Conservation (phyloP, 2,113 vertebrate species). For the Felis chaus region DNA sequence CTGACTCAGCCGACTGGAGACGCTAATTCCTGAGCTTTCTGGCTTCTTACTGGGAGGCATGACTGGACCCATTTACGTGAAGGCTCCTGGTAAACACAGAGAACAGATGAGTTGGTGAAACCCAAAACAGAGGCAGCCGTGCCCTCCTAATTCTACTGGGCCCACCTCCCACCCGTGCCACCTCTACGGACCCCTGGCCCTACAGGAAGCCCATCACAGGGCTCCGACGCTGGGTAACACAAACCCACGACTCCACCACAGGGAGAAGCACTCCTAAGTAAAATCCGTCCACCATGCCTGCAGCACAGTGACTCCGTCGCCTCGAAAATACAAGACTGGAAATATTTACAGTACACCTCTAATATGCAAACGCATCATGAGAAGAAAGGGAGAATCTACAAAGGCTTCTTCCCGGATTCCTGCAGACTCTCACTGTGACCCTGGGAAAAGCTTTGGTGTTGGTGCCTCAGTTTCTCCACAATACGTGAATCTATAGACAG, state of each 20-base stretch:
- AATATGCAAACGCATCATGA: not conserved
- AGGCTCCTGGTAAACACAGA: conserved; percentile 86
- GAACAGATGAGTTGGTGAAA: conserved; percentile 57
- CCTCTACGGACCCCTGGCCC: not conserved
- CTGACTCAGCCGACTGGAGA: conserved; percentile 93
- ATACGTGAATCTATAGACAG: not conserved
- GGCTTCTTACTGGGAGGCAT: conserved; percentile 99
- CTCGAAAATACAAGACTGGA: not conserved
- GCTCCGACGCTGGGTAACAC: not conserved
- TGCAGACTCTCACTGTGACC: not conserved
- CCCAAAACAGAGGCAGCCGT: not conserved
- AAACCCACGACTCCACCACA: not conserved
- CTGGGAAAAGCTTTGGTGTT: not conserved
- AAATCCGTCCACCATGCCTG: not conserved
- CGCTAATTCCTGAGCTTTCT: conserved; percentile 95
- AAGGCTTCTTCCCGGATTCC: not conserved
- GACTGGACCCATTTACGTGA: conserved; percentile 98
- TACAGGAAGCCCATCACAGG: rapidly evolving
- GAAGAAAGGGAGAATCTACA: not conserved
- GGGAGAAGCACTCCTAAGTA: rapidly evolving
- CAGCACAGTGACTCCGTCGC: rapidly evolving
- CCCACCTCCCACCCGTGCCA: not conserved
- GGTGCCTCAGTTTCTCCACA: not conserved
- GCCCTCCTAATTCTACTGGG: not conserved
- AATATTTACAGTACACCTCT: not conserved